Evolutionary conservation across 1,140 invertebrate species (phyloP).

Genomic region (Drosophila cardini): DNA sequence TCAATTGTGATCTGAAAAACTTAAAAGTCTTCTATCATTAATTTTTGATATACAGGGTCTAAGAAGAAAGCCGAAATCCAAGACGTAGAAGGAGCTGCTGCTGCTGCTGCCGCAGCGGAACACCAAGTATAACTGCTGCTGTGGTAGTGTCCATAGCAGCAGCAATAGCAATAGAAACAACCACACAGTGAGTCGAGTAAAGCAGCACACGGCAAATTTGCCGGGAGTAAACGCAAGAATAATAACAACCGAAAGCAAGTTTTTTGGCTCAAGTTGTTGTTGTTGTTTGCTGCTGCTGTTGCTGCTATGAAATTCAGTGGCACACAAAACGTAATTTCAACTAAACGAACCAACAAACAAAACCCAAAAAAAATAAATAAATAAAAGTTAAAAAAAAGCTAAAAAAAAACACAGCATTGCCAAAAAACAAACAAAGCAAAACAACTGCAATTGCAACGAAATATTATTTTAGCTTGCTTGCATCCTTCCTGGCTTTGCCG

Average conservation of each 20-base stretch:
- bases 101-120: conserved; percentile 50
- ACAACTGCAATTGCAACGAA: conserved; percentile 66
- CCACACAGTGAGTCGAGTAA: conserved; percentile 18
- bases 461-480: conserved; percentile 82
- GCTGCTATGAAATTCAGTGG: conserved; percentile 80
- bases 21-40: too few species aligned
- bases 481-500: conserved; percentile 67
- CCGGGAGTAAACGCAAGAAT: conserved; percentile 81
- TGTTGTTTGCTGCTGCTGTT: conserved; percentile 30
- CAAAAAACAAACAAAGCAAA: conserved; percentile 47
- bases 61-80: conserved; percentile 59
- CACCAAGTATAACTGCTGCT: conserved; percentile 30
- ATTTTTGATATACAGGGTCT: too few species aligned
- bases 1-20: too few species aligned
- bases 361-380: conserved; percentile 63
- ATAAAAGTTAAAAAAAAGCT: conserved; percentile 15
- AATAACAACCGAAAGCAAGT: conserved; percentile 82
- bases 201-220: conserved; percentile 78
- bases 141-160: conserved; percentile 56
- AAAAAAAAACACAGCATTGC: conserved; percentile 17
- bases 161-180: conserved; percentile 41
- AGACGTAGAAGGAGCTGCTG: conserved; percentile 13
- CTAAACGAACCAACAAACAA: conserved; percentile 82
- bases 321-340: conserved; percentile 82
- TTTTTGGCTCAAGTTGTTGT: conserved; percentile 67